Evolutionary conservation across 2,888 invertebrate species (phyloP), one percentile per base, ranked within the genome.

Genomic region (Eurytoma adleriae): DNA sequence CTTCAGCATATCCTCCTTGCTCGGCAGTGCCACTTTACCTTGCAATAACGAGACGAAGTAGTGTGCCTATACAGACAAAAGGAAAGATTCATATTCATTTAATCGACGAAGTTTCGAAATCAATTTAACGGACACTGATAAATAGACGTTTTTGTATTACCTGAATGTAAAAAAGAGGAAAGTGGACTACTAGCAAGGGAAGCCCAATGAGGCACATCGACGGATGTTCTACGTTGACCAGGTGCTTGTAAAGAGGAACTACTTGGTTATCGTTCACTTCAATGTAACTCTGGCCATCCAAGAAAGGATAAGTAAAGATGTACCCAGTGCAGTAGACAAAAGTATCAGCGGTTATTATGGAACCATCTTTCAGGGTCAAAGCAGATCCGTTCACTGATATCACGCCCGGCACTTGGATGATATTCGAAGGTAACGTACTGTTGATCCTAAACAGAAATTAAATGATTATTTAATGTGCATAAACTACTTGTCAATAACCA

Each of bases 111-210:
- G 7, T 3, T n/a, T n/a, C n/a, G n/a, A n/a, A n/a, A 10, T 10
- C n/a, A 20, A 20, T 57, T 57, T 27, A 24, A 69, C n/a, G n/a
- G n/a, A n/a, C n/a, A n/a, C 56, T 24, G 57, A 57, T 61, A 40
- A 52, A 16, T 59, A 24, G 48, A 40, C 50, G 27, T 12, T 54
- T 1, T 3, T n/a, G 3, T 14, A 87, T 3, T 87, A 95, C 95
- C 92, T 97, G 97, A 93, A 40, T 92, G 86, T 96, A 94, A 86
- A 95, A 93, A 86, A 95, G 92, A 76, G 95, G 92, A 91, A 95
- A 93, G 0, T 94, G 94, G 84, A 95, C 93, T 0, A 95, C 94
- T 14, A 92, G 91, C 83, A 93, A 94, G 0, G 95, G 75, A 4
- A 67, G 18, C 0, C 57, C 59, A 14, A 76, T 16, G 5, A 76